Conservation (phyloP, 2,113 vertebrate species). For the Chloebia gouldiae region DNA sequence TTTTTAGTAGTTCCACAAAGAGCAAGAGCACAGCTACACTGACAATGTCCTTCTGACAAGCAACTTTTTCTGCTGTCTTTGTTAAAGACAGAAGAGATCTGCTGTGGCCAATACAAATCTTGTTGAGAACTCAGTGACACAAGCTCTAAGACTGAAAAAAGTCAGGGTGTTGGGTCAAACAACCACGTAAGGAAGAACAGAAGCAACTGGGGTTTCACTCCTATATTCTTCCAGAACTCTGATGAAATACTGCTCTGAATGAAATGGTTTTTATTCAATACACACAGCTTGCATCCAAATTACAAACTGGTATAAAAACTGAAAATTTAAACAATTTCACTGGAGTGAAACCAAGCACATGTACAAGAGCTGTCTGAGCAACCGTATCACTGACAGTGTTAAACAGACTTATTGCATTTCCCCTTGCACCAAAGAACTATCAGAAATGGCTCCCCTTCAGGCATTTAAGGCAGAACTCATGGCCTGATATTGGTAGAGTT, state of each 20-base stretch:
- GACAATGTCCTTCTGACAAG: background rate
- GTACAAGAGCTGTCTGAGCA: background rate
- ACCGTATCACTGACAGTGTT: background rate
- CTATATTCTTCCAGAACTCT: background rate
- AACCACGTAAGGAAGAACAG: background rate
- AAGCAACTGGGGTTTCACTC: background rate
- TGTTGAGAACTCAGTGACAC: background rate
- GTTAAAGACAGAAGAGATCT: background rate
- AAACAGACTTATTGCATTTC: background rate
- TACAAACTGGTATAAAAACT: background rate
- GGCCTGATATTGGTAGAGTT: fast-evolving
- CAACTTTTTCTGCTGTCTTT: background rate
- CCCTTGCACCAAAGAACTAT: background rate
- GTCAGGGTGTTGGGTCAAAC: background rate
- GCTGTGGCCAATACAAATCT: background rate
- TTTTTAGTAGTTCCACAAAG: background rate
- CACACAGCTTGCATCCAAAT: background rate
- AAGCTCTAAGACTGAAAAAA: background rate
- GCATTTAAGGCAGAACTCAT: background rate
- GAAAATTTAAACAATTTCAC: background rate
- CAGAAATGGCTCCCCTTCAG: background rate
- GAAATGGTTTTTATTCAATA: background rate
- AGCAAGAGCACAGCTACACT: background rate
- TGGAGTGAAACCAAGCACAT: background rate
- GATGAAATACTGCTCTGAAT: background rate